Evolutionary conservation across 1,140 invertebrate species (phyloP), one percentile per base, ranked within the genome.

Genomic region (Leptinotarsa undecemlineata): DNA sequence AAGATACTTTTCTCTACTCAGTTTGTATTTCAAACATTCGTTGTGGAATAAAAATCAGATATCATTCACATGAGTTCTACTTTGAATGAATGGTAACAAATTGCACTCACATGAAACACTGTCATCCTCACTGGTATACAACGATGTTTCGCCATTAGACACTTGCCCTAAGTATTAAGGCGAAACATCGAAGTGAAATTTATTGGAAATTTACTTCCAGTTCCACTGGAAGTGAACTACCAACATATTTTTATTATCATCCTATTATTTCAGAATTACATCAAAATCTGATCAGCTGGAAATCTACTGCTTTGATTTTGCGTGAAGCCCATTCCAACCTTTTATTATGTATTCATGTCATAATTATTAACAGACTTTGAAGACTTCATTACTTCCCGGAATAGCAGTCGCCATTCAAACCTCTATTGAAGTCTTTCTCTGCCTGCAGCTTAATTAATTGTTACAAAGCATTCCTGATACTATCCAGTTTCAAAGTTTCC

Each of bases 401-500:
- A 57, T 57, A 57, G 51, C 51, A 3, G 51, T 17, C 51, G 4
- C 51, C 51, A 42, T 42, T 42, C 33, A 42, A 33, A 42, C 33
- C 33, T 42, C 33, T 19, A 57, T 57, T 57, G 51, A 57, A 17
- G 51, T 57, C 51, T 57, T 57, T 57, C 51, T 57, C 51, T 57
- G 15, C 51, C 51, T 57, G 51, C 51, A 57, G n/a, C 51, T 57
- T 57, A 57, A 57, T 57, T 57, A 57, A 57, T 57, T 57, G 51
- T 19, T 19, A 57, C 51, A 57, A 19, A 57, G 51, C 51, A 57
- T 57, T 57, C n/a, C n/a, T 19, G 17, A 57, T 57, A n/a, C 51
- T 17, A 57, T 57, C 51, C 33, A 42, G 33, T 42, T 42, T 42
- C 33, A 42, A 42, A 42, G 33, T 42, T 42, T 42, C 33, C 6